Conservation (phyloP, 1,140 invertebrate genomes). For the Pseudomyrmex concolor region DNA sequence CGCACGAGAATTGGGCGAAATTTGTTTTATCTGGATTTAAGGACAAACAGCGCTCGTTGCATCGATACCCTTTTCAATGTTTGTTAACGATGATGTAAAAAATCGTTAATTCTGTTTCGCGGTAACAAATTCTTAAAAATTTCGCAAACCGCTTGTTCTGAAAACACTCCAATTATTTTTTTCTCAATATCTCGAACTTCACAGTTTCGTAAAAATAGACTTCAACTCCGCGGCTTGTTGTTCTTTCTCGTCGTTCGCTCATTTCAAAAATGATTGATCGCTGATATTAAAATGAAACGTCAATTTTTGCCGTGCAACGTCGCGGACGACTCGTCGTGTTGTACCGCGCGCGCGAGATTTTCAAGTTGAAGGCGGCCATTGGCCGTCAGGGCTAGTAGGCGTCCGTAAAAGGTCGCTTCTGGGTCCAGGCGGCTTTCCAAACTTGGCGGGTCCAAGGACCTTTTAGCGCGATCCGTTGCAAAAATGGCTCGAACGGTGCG, state of each 20-base stretch:
- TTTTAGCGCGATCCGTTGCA: conserved; percentile 61
- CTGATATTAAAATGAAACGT: neutral
- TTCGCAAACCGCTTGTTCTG: neutral
- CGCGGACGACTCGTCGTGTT: neutral
- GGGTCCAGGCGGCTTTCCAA: conserved; percentile 75
- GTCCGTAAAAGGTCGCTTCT: conserved; percentile 63
- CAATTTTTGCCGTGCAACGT: neutral
- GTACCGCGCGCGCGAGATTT: conserved; percentile 52
- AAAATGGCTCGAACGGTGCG: conserved; percentile 70
- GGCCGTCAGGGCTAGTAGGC: conserved; percentile 39
- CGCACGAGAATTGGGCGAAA: conserved; percentile 37
- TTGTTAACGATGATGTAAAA: neutral
- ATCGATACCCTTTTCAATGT: neutral
- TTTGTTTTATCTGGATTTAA: conserved; percentile 46
- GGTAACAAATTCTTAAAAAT: neutral
- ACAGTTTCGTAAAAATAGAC: neutral
- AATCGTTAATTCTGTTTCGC: neutral
- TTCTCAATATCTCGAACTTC: too few relatives aligned
- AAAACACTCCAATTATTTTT: neutral
- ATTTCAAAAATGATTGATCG: neutral
- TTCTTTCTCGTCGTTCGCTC: too few relatives aligned
- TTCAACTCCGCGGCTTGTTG: too few relatives aligned
- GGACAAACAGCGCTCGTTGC: neutral
- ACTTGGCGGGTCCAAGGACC: conserved; percentile 68
- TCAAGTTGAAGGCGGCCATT: conserved; percentile 78